Conservation (phyloP, 2,113 vertebrate species). For the Scartelaos histophorus region DNA sequence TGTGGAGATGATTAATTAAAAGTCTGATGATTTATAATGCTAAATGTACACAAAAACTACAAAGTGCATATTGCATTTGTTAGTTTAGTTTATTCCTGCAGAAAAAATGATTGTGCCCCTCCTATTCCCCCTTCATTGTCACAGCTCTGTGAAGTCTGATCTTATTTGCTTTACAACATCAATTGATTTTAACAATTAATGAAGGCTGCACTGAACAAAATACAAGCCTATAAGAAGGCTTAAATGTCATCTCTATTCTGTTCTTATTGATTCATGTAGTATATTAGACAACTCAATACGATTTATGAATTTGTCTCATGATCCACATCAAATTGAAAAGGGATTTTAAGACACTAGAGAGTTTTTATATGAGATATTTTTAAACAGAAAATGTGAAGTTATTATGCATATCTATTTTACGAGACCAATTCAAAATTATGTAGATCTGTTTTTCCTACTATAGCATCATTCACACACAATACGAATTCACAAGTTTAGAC, state of each 20-base stretch:
- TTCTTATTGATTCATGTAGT: constrained; percentile 23
- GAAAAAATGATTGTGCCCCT: constrained; percentile 3
- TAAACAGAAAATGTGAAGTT: not conserved
- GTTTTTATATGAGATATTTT: not conserved
- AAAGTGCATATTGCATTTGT: not conserved
- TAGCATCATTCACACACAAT: no score
- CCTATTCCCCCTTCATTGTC: not conserved
- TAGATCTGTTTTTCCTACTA: no score
- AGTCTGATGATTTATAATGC: constrained; percentile 15
- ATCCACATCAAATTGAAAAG: constrained; percentile 5
- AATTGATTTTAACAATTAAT: constrained; percentile 8
- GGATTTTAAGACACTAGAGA: constrained; percentile 19
- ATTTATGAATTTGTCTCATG: constrained; percentile 34
- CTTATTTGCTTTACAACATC: not conserved
- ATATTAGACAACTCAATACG: constrained; percentile 12
- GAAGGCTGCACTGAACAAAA: not conserved
- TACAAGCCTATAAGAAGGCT: not conserved
- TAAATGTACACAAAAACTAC: not conserved
- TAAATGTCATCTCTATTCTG: constrained; percentile 16
- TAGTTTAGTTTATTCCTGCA: constrained; percentile 1
- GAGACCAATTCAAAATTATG: no score
- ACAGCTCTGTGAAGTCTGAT: not conserved
- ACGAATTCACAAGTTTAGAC: no score
- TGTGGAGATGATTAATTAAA: constrained; percentile 21
- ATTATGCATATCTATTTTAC: no score